phyloP scores from a whole-genome alignment of 2,113 vertebrate species.

The Scartelaos histophorus region DNA sequence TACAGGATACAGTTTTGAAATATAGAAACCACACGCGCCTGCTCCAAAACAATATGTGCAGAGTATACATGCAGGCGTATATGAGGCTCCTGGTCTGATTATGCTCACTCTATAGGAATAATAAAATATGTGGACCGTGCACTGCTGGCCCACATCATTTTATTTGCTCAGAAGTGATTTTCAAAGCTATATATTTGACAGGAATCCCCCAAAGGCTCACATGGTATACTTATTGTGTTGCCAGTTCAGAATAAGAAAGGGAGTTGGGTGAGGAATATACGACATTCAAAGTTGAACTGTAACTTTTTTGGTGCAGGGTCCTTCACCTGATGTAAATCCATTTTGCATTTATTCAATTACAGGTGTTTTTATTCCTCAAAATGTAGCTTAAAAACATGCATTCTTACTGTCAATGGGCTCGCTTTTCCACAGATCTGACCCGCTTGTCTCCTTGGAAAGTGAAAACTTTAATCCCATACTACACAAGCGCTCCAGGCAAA shows the following conservation, averaged over 20 bases:
- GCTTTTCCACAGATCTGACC: neutral
- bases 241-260: neutral
- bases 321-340: no score
- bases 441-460: no score
- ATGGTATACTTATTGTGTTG: neutral
- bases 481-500: no score
- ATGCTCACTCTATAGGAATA: neutral
- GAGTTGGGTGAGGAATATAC: neutral
- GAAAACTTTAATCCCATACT: no score
- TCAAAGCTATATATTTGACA: neutral
- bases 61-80: neutral
- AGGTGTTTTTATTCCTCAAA: neutral
- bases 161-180: neutral
- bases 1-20: conserved; percentile 14
- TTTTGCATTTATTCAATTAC: no score
- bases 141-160: neutral
- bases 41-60: neutral
- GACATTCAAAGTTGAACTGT: neutral
- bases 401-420: neutral
- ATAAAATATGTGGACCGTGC: neutral
- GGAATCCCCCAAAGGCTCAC: neutral
- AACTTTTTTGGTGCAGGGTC: no score
- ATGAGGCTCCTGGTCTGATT: neutral
- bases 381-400: neutral
- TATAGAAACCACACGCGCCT: conserved; percentile 18